A percentile compares a stretch with the other conserved stretches of the same genome.
These are phyloP conservation scores for Pocillopora meandrina DNA, from an alignment of 92 coral and sea anemone species.

Conservation along the genomic window DNA sequence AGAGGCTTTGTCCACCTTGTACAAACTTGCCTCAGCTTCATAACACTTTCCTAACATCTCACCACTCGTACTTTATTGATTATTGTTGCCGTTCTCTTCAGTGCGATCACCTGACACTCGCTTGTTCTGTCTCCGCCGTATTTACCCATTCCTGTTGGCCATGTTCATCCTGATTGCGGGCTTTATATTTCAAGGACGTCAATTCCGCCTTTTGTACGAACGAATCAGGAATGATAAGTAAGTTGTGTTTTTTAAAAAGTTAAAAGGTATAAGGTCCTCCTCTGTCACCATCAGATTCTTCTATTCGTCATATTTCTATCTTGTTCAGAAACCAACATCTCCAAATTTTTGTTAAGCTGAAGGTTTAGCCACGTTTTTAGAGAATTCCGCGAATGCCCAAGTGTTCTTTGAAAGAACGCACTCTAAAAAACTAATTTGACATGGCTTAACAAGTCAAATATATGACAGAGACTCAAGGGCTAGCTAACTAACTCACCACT, in stretches of 20 bases:
- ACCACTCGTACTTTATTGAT: background rate
- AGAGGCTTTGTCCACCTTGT: too few species aligned
- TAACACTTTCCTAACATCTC: background rate
- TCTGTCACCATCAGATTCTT: background rate
- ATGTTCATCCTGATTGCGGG: conserved; percentile 78
- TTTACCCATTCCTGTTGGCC: conserved; percentile 92
- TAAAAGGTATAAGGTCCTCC: background rate
- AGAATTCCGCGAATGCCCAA: too few species aligned
- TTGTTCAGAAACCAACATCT: too few species aligned
- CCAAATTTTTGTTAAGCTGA: too few species aligned
- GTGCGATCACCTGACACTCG: conserved; percentile 82
- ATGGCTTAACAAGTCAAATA: too few species aligned
- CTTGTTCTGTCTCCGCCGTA: conserved; percentile 91
- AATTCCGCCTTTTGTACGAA: conserved; percentile 88
- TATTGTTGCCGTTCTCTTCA: conserved; percentile 28
- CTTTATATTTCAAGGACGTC: conserved; percentile 91
- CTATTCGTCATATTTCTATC: background rate
- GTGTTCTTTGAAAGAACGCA: too few species aligned
- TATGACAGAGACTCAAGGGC: too few species aligned
- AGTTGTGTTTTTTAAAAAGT: conserved; percentile 22
- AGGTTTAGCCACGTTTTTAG: too few species aligned
- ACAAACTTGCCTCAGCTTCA: background rate
- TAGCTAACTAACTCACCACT: too few species aligned
- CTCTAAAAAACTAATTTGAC: too few species aligned
- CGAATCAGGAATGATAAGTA: conserved; percentile 97